Evolutionary conservation across 2,888 invertebrate genomes (phyloP).

Genomic region (Lepas anatifera): DNA sequence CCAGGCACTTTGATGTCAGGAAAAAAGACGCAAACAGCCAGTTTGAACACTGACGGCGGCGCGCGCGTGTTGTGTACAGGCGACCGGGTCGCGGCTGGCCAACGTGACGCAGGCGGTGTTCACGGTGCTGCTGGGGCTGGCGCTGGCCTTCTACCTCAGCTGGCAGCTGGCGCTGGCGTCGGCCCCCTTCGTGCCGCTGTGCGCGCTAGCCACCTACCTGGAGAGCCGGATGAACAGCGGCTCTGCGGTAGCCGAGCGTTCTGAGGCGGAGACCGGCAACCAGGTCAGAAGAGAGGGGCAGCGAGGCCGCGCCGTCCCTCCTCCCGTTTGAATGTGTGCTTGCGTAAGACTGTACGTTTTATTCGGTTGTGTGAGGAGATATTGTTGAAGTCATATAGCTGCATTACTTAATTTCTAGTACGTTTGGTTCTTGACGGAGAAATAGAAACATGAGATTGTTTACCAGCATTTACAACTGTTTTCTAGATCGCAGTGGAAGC

Average conservation of each 20-base stretch:
- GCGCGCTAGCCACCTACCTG: constrained; percentile 51
- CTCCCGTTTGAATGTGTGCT: too few relatives aligned
- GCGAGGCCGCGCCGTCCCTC: too few relatives aligned
- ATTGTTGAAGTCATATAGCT: too few relatives aligned
- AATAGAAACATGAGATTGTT: too few relatives aligned
- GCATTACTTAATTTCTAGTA: too few relatives aligned
- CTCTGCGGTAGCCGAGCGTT: constrained; percentile 53
- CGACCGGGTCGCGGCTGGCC: constrained; percentile 66
- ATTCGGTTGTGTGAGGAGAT: too few relatives aligned
- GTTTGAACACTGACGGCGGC: too few relatives aligned
- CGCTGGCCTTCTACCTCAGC: constrained; percentile 54
- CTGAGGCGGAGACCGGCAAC: constrained; percentile 56
- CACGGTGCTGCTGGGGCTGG: constrained; percentile 45
- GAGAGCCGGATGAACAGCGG: constrained; percentile 51
- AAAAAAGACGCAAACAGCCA: too few relatives aligned
- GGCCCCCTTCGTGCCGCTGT: constrained; percentile 56
- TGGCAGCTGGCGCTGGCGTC: constrained; percentile 63
- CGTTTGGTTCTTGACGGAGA: too few relatives aligned
- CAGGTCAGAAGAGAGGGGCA: constrained; percentile 49
- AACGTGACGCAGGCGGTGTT: constrained; percentile 59
- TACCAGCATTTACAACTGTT: not conserved
- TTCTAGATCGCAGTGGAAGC: constrained; percentile 54
- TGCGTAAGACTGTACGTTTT: too few relatives aligned
- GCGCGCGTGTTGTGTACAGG: constrained; percentile 39
- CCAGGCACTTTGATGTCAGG: too few relatives aligned